Percentiles rank a stretch among this genome's conserved stretches.
Evolutionary conservation across 2,888 invertebrate genomes (phyloP).

Genomic region (Standfussiana lucernea): DNA sequence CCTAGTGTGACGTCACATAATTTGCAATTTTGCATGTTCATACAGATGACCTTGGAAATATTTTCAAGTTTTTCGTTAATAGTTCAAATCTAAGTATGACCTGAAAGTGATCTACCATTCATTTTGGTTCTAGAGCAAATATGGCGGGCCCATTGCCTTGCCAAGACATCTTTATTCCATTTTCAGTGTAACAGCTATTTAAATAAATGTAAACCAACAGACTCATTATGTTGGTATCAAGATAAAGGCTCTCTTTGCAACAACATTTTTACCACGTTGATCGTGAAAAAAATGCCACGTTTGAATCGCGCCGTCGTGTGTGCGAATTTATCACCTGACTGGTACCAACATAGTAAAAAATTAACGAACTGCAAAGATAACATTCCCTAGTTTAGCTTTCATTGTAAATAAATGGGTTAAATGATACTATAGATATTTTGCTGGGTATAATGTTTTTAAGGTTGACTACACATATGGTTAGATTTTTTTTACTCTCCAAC

Average conservation of each 20-base stretch:
- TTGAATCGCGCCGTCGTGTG: not conserved
- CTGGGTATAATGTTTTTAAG: conserved; percentile 38
- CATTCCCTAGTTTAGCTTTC: conserved; percentile 49
- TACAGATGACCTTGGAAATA: too few relatives aligned
- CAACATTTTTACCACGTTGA: not conserved
- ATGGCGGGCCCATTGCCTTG: not conserved
- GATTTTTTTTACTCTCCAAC: conserved; percentile 1
- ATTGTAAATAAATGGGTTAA: conserved; percentile 34
- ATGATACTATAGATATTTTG: conserved; percentile 43
- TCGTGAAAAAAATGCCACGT: not conserved
- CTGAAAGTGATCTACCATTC: not conserved
- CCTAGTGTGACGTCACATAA: too few relatives aligned
- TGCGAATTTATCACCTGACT: conserved; percentile 3
- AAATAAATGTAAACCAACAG: conserved; percentile 17
- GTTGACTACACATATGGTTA: conserved; percentile 20
- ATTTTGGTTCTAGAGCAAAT: not conserved
- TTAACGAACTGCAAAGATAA: conserved; percentile 48
- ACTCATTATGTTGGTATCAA: conserved; percentile 18
- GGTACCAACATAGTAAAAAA: conserved; percentile 23
- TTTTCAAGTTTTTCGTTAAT: too few relatives aligned
- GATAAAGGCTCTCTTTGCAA: not conserved
- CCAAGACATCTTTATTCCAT: conserved; percentile 6
- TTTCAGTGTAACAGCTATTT: conserved; percentile 40
- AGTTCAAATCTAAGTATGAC: too few relatives aligned
- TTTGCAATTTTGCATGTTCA: too few relatives aligned